Evolutionary conservation across 2,113 vertebrate species (phyloP), one percentile per base, ranked within the genome.

Genomic region (Takifugu bimaculatus): DNA sequence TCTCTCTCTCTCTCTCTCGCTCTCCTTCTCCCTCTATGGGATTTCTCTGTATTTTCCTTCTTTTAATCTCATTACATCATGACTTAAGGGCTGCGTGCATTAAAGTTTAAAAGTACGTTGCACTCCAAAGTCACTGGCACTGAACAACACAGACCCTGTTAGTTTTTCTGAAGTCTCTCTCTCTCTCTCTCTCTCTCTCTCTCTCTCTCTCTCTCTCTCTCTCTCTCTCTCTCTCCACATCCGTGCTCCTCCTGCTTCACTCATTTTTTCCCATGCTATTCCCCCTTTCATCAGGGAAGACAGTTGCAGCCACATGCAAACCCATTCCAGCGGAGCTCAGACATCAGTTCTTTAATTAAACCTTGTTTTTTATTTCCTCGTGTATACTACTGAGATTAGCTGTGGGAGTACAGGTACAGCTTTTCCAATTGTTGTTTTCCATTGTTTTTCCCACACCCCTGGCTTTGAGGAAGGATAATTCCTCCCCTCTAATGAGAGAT

Each of bases 11-110:
- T 44, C 55, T 58, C 63, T 76, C 67, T 75, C 54, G n/a, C n/a
- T n/a, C n/a, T 68, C 53, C 58, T 51, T n/a, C n/a, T 50, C 60
- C 60, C 62, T 79, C 70, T 73, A 50, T 70, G 68, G 60, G 75
- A 85, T 73, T 80, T 75, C 66, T 74, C 63, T 25, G 77, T 80
- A 72, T 80, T 82, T 78, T 70, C 65, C 60, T 70, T 73, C 55
- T 82, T 76, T 81, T 87, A 63, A 86, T 88, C 85, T 91, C 69
- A 72, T 89, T 89, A 87, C 85, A 89, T 83, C 82, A 83, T 79
- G 84, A 88, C 86, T 88, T 79, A 72, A 85, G 78, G 84, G 84
- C 74, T 82, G 70, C 74, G 62, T 85, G 87, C 84, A 88, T 90
- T 86, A 88, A 88, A 87, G 70, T 88, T 89, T 87, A 78, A 91